Evolutionary conservation across 2,888 invertebrate genomes (phyloP).

Genomic region (Dynastes maya): DNA sequence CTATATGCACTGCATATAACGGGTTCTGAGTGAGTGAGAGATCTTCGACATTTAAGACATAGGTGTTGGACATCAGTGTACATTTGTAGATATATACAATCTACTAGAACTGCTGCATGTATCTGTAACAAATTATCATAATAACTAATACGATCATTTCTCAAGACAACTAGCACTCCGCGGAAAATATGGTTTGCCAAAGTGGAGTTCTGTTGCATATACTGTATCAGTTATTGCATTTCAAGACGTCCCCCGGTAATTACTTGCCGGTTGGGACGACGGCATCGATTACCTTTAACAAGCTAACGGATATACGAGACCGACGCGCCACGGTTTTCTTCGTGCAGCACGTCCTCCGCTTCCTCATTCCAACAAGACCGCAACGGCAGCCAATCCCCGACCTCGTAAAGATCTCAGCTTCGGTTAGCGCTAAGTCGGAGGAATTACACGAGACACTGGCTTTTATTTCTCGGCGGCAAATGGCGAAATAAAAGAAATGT

Average conservation of each 20-base stretch:
- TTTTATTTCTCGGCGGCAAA: slow-evolving; percentile 49
- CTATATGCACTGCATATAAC: too few relatives aligned
- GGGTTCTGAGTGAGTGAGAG: too few relatives aligned
- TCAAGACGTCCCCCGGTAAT: slow-evolving; percentile 45
- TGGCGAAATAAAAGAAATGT: slow-evolving; percentile 47
- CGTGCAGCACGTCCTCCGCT: slow-evolving; percentile 19
- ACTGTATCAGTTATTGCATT: slow-evolving; percentile 49
- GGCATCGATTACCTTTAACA: slow-evolving; percentile 59
- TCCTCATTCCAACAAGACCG: slow-evolving; percentile 21
- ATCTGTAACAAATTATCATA: neutral
- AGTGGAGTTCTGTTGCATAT: slow-evolving; percentile 16
- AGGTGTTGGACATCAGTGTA: too few relatives aligned
- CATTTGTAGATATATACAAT: too few relatives aligned
- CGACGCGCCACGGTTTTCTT: slow-evolving; percentile 51
- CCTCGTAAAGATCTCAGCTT: slow-evolving; percentile 58
- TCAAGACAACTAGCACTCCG: neutral
- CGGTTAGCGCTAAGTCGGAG: slow-evolving; percentile 56
- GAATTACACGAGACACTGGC: slow-evolving; percentile 55
- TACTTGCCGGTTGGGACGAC: slow-evolving; percentile 38
- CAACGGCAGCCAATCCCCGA: slow-evolving; percentile 53
- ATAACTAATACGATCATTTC: neutral
- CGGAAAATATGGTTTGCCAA: slow-evolving; percentile 4
- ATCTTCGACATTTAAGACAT: too few relatives aligned
- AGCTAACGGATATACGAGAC: slow-evolving; percentile 57
- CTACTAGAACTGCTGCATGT: neutral